phyloP scores from a whole-genome alignment of 2,113 vertebrate genomes.

The Microcebus lehilahytsara region DNA sequence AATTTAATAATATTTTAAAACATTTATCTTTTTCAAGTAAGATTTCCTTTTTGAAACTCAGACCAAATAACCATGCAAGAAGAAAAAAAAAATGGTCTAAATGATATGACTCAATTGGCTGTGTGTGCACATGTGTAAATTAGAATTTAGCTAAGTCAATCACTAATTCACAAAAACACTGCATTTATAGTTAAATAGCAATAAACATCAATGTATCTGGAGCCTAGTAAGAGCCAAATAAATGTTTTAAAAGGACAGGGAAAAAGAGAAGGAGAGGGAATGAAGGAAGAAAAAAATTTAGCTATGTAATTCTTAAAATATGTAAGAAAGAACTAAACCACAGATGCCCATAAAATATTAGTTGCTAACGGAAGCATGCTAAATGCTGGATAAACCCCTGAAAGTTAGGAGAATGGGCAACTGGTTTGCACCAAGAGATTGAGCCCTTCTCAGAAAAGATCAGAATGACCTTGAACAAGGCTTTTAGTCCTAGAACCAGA shows the following conservation, averaged over 20 bases:
- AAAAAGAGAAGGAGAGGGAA: background rate
- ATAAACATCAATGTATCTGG: background rate
- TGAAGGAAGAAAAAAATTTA: background rate
- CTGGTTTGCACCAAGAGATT: background rate
- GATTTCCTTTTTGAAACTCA: slow-evolving; percentile 19
- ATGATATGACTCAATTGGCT: background rate
- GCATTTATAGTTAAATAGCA: background rate
- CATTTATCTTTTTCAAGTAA: slow-evolving; percentile 1
- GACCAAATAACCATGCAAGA: background rate
- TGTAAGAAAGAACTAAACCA: background rate
- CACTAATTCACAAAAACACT: background rate
- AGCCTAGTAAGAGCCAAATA: background rate
- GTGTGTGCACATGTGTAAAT: background rate
- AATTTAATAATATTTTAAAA: slow-evolving; percentile 50
- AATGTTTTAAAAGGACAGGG: background rate
- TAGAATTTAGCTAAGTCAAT: background rate
- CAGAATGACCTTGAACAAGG: background rate
- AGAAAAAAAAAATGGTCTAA: background rate
- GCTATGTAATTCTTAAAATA: background rate
- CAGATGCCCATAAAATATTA: background rate
- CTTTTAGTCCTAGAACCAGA: background rate
- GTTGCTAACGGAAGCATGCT: background rate
- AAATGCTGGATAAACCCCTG: background rate
- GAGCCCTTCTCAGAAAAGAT: background rate
- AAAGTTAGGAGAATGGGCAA: background rate